phyloP scores from a whole-genome alignment of 2,797 vertebrate species.

The Dryobates pubescens region DNA sequence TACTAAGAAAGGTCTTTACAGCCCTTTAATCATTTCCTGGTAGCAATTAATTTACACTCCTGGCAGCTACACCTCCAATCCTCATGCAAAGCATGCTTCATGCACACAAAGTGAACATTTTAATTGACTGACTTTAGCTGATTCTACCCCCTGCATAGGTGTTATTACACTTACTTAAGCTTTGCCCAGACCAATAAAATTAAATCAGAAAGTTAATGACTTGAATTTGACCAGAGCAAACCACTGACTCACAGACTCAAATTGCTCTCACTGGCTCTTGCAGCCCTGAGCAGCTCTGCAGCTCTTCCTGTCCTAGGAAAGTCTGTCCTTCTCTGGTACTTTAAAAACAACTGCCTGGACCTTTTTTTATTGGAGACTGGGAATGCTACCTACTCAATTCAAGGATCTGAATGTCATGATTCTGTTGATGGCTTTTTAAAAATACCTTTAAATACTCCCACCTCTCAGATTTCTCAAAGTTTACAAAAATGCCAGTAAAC shows the following conservation, averaged over 20 bases:
- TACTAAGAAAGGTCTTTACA: not conserved
- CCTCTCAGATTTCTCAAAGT: not conserved
- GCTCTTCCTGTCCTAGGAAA: not conserved
- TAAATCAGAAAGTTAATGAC: not conserved
- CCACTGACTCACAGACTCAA: not conserved
- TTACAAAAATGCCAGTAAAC: not conserved
- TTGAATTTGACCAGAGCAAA: not conserved
- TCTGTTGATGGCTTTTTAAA: not conserved
- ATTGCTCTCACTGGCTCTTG: not conserved
- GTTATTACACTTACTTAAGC: not conserved
- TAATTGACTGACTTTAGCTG: not conserved
- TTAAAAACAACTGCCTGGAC: not conserved
- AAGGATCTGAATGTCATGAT: not conserved
- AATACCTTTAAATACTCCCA: not conserved
- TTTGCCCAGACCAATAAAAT: not conserved
- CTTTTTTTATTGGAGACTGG: not conserved
- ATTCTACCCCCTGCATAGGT: not conserved
- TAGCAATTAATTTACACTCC: not conserved
- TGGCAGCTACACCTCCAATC: not conserved
- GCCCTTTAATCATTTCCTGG: not conserved
- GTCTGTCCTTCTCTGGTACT: not conserved
- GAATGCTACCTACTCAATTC: not conserved
- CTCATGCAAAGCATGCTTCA: not conserved
- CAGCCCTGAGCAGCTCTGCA: not conserved
- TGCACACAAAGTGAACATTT: not conserved